Conservation (phyloP, 2,113 vertebrate genomes). For the Girardinichthys multiradiatus region DNA sequence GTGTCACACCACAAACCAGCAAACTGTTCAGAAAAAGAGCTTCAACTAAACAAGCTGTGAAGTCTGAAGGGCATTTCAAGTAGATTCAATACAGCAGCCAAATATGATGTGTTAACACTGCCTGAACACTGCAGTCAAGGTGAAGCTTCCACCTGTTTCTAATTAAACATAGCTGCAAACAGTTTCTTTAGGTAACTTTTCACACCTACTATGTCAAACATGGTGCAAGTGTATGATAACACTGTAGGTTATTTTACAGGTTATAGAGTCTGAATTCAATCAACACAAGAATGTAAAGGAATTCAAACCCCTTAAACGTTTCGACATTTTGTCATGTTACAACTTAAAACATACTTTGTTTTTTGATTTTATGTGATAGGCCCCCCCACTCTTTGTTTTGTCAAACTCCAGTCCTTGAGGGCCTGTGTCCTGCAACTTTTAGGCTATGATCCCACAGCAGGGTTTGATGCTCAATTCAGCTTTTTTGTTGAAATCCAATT, state of each 20-base stretch:
- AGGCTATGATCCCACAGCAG: too few relatives aligned
- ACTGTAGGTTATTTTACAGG: not conserved
- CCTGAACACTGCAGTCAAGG: conserved; percentile 38
- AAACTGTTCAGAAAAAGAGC: conserved; percentile 25
- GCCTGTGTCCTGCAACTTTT: too few relatives aligned
- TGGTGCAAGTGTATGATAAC: not conserved
- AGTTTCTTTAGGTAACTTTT: not conserved
- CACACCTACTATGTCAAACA: not conserved
- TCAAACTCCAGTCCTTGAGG: too few relatives aligned
- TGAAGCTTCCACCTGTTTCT: conserved; percentile 18
- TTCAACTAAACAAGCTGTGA: conserved; percentile 20
- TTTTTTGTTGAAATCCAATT: too few relatives aligned
- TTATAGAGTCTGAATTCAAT: not conserved
- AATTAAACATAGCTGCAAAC: conserved; percentile 6
- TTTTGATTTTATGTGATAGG: not conserved
- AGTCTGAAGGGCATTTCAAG: conserved; percentile 55
- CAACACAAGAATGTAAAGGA: not conserved
- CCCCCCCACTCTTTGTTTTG: too few relatives aligned
- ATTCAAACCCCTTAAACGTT: not conserved
- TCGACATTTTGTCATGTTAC: not conserved
- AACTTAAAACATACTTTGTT: not conserved
- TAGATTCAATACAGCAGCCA: conserved; percentile 51
- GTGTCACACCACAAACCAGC: conserved; percentile 22
- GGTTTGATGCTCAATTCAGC: too few relatives aligned
- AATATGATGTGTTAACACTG: conserved; percentile 37